Base-by-base conservation (phyloP, 2,888 invertebrate genomes). In the Chirona hameri region DNA sequence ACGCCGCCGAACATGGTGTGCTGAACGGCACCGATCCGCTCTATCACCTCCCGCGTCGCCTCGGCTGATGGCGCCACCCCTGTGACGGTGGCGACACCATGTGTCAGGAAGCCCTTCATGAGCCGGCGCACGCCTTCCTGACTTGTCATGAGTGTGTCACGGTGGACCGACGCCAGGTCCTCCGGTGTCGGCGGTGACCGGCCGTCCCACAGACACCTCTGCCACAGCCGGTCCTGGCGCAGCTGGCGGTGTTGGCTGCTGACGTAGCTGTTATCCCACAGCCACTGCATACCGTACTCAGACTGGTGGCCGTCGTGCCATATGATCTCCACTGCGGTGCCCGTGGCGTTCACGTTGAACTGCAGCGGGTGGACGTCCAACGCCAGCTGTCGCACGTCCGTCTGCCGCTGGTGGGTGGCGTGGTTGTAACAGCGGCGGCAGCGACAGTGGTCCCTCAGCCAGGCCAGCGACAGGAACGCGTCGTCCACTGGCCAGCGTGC, bases 1-100 rank as follows among this genome's bases (percentile, higher is more conserved):
- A 93, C 92, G 65, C 91, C 92, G 7, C 94, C 95, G 86, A 92
- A 95, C 82, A 93, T 87, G 0, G 94, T 93, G 84, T 91, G 90
- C 87, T 93, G 92, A 0, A 92, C 89, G 0, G 92, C 91, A 46
- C 92, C 92, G 0, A 94, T 86, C 18, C 90, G 89, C 79, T 89
- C 88, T 83, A 91, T 89, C 9, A 91, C 90, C 79, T 86, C 85
- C 85, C 91, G 90, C 0, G 92, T 92, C 0, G 89, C 90, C 85
- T 89, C 89, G 1, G 89, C 81, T 18, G 89, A 88, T 69, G 89
- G 87, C 2, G 89, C 89, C 10, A 91, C 46, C 24, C 76, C 76
- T 1, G 76, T 76, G 39, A 76, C 76, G 21, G 24, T n/a, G 46
- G 46, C 76, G 3, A 10, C 76, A 5, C 76, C 76, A 24, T 76